phyloP scores from a whole-genome alignment of 2,888 invertebrate species.

The Synanthedon myopaeformis region DNA sequence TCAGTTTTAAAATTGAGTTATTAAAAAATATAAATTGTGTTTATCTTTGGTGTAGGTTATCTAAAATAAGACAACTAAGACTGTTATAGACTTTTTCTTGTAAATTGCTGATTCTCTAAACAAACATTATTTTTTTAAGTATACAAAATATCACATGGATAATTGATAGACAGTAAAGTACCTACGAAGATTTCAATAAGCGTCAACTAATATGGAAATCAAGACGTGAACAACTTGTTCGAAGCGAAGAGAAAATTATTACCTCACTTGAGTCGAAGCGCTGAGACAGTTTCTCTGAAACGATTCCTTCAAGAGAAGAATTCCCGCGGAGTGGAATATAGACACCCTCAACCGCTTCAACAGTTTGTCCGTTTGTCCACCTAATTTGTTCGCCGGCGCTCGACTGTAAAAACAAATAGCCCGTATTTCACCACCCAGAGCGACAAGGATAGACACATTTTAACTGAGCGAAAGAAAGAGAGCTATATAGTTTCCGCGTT shows the following conservation, averaged over 20 bases:
- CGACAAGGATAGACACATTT: conserved; percentile 52
- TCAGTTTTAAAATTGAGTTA: no score
- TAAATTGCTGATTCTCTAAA: no score
- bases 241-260: conserved; percentile 54
- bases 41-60: no score
- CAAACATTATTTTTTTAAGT: no score
- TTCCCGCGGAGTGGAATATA: conserved; percentile 57
- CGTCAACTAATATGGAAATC: conserved; percentile 42
- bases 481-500: conserved; percentile 41
- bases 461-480: conserved; percentile 35
- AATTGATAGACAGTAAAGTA: neutral
- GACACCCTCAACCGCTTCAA: conserved; percentile 65
- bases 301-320: conserved; percentile 58
- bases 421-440: conserved; percentile 46
- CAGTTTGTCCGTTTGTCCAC: conserved; percentile 71
- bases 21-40: no score
- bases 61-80: no score
- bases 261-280: conserved; percentile 47
- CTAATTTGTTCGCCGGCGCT: conserved; percentile 67
- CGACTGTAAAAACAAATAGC: conserved; percentile 69
- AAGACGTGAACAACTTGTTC: conserved; percentile 36
- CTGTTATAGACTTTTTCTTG: no score
- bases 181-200: conserved; percentile 3
- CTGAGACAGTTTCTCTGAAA: conserved; percentile 40
- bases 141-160: neutral